phyloP scores from a whole-genome alignment of 1,140 invertebrate species.

The Drosophila bifasciata region DNA sequence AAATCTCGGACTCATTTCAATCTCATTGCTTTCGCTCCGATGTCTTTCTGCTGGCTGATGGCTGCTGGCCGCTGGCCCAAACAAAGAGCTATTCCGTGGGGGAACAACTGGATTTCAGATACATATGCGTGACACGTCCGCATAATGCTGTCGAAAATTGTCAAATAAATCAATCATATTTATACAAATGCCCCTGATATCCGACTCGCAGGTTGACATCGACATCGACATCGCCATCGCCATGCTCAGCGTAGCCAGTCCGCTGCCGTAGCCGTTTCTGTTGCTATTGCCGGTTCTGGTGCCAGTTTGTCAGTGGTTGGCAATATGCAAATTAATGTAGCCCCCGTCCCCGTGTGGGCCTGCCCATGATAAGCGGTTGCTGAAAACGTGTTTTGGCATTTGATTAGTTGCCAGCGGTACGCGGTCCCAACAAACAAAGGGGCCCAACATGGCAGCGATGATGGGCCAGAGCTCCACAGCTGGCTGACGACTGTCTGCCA shows the following conservation, averaged over 20 bases:
- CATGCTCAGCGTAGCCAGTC: no score
- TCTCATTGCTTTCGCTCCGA: no score
- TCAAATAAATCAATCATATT: constrained; percentile 83
- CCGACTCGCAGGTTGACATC: constrained; percentile 43
- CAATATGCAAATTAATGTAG: constrained; percentile 65
- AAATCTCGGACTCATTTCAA: neutral
- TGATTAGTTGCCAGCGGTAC: constrained; percentile 60
- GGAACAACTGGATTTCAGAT: constrained; percentile 45
- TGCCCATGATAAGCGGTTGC: constrained; percentile 55
- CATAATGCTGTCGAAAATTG: constrained; percentile 81
- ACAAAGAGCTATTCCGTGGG: neutral
- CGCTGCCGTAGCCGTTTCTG: constrained; percentile 7
- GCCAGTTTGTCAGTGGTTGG: constrained; percentile 43
- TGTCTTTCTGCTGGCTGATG: no score
- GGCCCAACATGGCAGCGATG: constrained; percentile 8
- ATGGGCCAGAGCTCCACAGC: constrained; percentile 1
- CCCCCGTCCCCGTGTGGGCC: constrained; percentile 18
- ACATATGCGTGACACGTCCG: constrained; percentile 69
- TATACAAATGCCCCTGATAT: constrained; percentile 80
- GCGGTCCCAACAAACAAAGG: constrained; percentile 11
- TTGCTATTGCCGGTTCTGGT: constrained; percentile 1
- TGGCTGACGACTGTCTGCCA: constrained; percentile 31
- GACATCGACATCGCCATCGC: constrained; percentile 1
- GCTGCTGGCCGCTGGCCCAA: neutral
- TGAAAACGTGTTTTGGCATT: constrained; percentile 79